Conservation (phyloP, 1,140 invertebrate genomes). For the Planococcus citri region DNA sequence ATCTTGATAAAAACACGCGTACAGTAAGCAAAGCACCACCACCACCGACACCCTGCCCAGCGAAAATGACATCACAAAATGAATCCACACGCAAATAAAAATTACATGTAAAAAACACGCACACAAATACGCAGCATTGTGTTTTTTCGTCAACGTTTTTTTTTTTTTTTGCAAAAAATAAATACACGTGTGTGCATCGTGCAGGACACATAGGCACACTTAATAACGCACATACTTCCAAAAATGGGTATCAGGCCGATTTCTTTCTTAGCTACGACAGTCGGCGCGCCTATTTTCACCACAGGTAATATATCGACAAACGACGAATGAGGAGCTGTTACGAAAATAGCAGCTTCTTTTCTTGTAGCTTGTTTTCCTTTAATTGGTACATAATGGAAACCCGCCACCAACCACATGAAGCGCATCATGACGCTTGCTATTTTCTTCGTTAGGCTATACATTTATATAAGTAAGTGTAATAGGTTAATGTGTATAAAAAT, state of each 20-base stretch:
- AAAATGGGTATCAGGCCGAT: constrained; percentile 65
- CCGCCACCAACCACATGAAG: constrained; percentile 59
- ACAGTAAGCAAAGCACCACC: too few species aligned
- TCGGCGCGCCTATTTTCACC: constrained; percentile 64
- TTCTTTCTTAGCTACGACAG: constrained; percentile 76
- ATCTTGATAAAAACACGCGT: too few species aligned
- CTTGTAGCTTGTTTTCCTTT: constrained; percentile 49
- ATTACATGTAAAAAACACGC: too few species aligned
- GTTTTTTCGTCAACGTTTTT: too few species aligned
- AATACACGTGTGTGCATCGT: too few species aligned
- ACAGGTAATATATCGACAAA: constrained; percentile 79
- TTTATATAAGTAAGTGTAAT: background rate
- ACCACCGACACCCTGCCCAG: too few species aligned
- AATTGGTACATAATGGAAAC: constrained; percentile 59
- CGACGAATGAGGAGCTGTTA: constrained; percentile 79
- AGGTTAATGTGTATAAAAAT: too few species aligned
- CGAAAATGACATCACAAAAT: too few species aligned
- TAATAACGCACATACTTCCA: constrained; percentile 71
- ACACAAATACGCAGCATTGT: too few species aligned
- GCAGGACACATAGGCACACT: too few species aligned
- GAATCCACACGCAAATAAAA: too few species aligned
- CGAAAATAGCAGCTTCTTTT: constrained; percentile 68
- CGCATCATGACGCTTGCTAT: constrained; percentile 53
- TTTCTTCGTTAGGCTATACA: constrained; percentile 40
- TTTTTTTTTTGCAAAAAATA: too few species aligned